A percentile compares a stretch with the other conserved stretches of the same genome.
phyloP scores from a whole-genome alignment of 2,888 invertebrate genomes.

The Gymnocheta viridis region DNA sequence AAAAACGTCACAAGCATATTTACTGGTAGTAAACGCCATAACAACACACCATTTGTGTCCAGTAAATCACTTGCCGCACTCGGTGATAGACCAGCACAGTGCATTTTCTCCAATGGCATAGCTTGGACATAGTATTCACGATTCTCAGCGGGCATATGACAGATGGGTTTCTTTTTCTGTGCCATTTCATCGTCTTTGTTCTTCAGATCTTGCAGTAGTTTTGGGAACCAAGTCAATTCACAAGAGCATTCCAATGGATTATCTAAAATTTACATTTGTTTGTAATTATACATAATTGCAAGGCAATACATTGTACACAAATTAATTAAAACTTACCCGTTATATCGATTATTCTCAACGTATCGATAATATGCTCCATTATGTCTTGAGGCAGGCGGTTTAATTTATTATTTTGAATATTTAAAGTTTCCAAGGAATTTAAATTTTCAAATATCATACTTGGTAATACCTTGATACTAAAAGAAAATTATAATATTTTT shows the following conservation, averaged over 20 bases:
- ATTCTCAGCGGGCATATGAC: conserved; percentile 90
- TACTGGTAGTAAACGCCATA: conserved; percentile 78
- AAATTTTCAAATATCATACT: conserved; percentile 93
- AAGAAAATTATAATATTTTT: conserved; percentile 63
- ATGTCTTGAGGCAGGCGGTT: conserved; percentile 92
- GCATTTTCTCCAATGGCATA: conserved; percentile 92
- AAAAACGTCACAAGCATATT: conserved; percentile 75
- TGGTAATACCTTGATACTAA: conserved; percentile 91
- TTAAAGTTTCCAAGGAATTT: conserved; percentile 93
- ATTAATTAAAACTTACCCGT: conserved; percentile 86
- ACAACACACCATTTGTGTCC: conserved; percentile 77
- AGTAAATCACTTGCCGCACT: conserved; percentile 76
- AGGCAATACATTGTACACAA: background rate
- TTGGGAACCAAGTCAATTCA: conserved; percentile 93
- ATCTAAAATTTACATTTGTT: conserved; percentile 83
- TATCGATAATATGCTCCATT: conserved; percentile 94
- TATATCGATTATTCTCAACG: conserved; percentile 92
- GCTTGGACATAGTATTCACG: conserved; percentile 91
- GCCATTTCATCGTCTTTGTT: conserved; percentile 94
- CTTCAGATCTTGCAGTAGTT: conserved; percentile 89
- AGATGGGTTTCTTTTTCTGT: conserved; percentile 92
- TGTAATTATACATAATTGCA: background rate
- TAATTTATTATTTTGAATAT: conserved; percentile 93
- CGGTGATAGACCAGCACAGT: conserved; percentile 87
- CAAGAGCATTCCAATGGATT: conserved; percentile 95